These are phyloP conservation scores for Tachyglossus aculeatus DNA, from an alignment of 2,797 vertebrate genomes.

Conservation along the genomic window DNA sequence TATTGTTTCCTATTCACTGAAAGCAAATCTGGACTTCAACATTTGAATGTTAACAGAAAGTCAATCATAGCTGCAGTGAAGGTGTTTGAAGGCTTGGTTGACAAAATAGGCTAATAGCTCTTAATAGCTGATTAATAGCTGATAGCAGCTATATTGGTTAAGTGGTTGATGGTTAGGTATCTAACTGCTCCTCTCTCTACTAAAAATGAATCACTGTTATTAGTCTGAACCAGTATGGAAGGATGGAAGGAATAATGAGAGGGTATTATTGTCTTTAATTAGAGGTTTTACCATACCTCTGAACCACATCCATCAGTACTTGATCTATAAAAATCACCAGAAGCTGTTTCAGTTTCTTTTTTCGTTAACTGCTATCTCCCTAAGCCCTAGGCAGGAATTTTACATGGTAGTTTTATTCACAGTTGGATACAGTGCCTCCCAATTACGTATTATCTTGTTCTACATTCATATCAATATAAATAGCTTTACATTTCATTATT, in stretches of 20 bases:
- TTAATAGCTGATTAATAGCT: not conserved
- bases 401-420: slow-evolving; percentile 15
- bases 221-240: not conserved
- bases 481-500: slow-evolving; percentile 40
- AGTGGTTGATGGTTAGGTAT: too few relatives aligned
- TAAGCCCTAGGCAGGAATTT: slow-evolving; percentile 18
- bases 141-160: not conserved
- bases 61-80: slow-evolving; percentile 6
- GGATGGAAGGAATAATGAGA: not conserved
- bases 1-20: too few relatives aligned
- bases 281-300: slow-evolving; percentile 11
- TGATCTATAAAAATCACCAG: not conserved
- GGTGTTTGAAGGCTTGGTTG: not conserved
- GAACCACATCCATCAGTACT: not conserved
- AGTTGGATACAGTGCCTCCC: slow-evolving; percentile 14
- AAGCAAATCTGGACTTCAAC: slow-evolving; percentile 40
- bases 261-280: not conserved
- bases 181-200: not conserved
- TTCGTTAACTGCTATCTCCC: slow-evolving; percentile 1
- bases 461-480: slow-evolving; percentile 32
- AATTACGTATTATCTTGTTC: slow-evolving; percentile 23
- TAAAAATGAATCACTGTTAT: not conserved
- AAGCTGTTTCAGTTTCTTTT: slow-evolving; percentile 13
- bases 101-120: slow-evolving; percentile 10
- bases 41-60: slow-evolving; percentile 19